Percentiles rank a stretch among this genome's conserved stretches.
These are phyloP conservation scores for Brachionus paranguensis DNA, from an alignment of 1,140 invertebrate genomes.

Conservation along the genomic window DNA sequence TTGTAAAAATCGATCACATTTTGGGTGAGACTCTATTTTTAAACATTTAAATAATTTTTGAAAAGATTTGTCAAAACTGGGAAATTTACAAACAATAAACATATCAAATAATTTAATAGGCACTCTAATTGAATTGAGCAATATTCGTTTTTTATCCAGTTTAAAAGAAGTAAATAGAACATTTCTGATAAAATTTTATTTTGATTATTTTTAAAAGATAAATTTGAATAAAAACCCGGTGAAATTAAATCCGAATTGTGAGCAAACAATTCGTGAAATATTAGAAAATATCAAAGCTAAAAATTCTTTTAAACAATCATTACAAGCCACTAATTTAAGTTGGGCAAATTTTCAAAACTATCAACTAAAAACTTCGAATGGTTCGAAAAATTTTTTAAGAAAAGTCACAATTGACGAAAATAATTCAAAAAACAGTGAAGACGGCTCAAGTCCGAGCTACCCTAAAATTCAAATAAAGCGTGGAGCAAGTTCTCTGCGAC, in stretches of 20 bases:
- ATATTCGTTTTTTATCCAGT: not conserved
- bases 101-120: not conserved
- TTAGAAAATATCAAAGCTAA: not conserved
- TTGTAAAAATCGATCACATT: too few relatives aligned
- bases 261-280: not conserved
- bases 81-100: not conserved
- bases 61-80: not conserved
- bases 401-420: not conserved
- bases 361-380: not conserved
- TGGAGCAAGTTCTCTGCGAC: not conserved
- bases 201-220: not conserved
- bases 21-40: too few relatives aligned
- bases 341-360: conserved; percentile 1
- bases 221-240: conserved; percentile 10
- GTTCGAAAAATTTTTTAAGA: not conserved
- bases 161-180: not conserved
- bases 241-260: conserved; percentile 1
- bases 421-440: not conserved
- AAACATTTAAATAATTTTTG: too few relatives aligned
- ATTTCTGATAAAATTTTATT: not conserved
- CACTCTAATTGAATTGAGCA: not conserved
- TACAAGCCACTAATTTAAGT: not conserved
- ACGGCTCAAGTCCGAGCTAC: not conserved
- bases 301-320: not conserved
- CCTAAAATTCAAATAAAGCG: not conserved